phyloP scores from a whole-genome alignment of 2,113 vertebrate genomes.

The Oreocharis arfaki region DNA sequence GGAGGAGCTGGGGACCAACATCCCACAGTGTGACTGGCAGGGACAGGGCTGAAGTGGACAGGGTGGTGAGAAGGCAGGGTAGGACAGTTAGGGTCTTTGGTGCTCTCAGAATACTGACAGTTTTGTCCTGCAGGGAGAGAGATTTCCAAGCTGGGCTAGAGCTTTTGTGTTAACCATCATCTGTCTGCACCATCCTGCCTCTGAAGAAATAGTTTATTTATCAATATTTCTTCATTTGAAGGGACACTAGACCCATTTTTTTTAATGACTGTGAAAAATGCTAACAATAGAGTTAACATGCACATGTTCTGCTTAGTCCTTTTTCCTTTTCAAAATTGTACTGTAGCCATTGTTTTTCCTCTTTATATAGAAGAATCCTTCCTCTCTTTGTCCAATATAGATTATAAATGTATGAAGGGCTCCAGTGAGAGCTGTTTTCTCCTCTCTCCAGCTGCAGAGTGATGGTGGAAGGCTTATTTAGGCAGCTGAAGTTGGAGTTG shows the following conservation, averaged over 20 bases:
- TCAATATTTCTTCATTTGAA: not conserved
- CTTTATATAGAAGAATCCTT: not conserved
- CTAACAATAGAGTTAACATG: not conserved
- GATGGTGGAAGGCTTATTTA: not conserved
- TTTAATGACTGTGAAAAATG: not conserved
- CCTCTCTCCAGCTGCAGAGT: not conserved
- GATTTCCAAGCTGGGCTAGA: not conserved
- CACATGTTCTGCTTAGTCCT: not conserved
- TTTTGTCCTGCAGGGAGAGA: not conserved
- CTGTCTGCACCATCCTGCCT: not conserved
- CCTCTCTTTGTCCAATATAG: not conserved
- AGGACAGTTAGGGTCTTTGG: not conserved
- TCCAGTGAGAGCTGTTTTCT: not conserved
- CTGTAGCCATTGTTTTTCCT: not conserved
- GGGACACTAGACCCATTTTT: accelerated
- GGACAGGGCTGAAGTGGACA: not conserved
- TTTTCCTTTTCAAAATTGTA: not conserved
- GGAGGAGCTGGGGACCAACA: not conserved
- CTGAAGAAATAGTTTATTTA: not conserved
- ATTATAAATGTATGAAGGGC: not conserved
- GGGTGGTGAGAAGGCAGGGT: not conserved
- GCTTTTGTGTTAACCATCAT: not conserved
- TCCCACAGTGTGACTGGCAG: not conserved
- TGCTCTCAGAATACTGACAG: not conserved
- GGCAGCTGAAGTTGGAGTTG: not conserved